Evolutionary conservation across 35 echinoderm and acorn worm genomes (phyloP).

Genomic region (Stichopus chloronotus): DNA sequence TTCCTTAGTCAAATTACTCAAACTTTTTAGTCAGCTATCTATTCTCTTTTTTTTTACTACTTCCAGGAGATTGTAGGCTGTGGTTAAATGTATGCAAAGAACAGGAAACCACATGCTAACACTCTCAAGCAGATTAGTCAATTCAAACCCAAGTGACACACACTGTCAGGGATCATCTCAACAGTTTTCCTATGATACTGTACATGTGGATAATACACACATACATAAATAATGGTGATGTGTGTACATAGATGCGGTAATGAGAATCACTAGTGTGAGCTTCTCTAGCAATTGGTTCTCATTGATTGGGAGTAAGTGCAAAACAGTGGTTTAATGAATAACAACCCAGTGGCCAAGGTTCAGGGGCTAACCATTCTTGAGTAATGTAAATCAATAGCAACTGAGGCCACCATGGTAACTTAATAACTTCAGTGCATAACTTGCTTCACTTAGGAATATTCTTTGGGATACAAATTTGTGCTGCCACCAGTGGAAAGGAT

Average conservation of each 20-base stretch:
- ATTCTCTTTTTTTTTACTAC: neutral
- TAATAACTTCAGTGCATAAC: neutral
- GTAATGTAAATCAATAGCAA: neutral
- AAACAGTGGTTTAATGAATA: neutral
- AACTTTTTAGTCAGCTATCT: constrained; percentile 11
- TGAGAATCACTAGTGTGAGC: too few relatives aligned
- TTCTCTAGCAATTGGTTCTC: neutral
- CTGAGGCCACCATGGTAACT: neutral
- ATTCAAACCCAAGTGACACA: constrained; percentile 22
- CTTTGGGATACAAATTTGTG: too few relatives aligned
- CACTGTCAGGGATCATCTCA: constrained; percentile 34
- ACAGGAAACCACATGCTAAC: constrained; percentile 35
- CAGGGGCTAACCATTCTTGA: neutral
- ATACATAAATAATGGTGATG: neutral
- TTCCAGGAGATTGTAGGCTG: neutral
- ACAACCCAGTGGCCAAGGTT: neutral
- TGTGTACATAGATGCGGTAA: neutral
- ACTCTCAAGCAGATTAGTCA: neutral
- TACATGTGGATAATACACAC: neutral
- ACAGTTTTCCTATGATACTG: neutral
- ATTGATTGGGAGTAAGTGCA: neutral
- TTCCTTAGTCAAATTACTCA: neutral
- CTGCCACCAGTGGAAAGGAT: too few relatives aligned
- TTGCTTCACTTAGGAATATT: neutral
- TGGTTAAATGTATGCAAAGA: constrained; percentile 26